Percentiles rank a stretch among this genome's conserved stretches.
Evolutionary conservation across 2,888 invertebrate species (phyloP).

Genomic region (Apamea monoglypha): DNA sequence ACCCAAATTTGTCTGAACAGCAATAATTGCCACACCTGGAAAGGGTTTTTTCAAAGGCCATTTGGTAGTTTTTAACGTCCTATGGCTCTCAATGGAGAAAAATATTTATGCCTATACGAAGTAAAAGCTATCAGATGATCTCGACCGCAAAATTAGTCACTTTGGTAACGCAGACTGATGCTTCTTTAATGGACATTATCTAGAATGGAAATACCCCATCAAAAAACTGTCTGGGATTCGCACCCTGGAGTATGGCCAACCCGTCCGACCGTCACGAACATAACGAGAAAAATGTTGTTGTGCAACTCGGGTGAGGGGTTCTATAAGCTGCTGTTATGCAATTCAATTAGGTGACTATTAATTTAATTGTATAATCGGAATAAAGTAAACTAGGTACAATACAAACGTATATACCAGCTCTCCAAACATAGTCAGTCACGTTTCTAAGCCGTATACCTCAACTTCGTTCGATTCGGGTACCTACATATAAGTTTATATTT

Average conservation of each 20-base stretch:
- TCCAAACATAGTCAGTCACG: constrained; percentile 45
- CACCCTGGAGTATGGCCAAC: constrained; percentile 26
- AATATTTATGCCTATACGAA: neutral
- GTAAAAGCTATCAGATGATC: neutral
- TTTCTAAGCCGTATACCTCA: constrained; percentile 39
- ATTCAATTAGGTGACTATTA: constrained; percentile 5
- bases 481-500: constrained; percentile 21
- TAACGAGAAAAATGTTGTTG: neutral
- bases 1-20: neutral
- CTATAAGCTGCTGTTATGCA: neutral
- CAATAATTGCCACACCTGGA: neutral
- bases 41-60: neutral
- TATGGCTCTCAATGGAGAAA: neutral
- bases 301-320: constrained; percentile 3
- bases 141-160: neutral
- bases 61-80: neutral
- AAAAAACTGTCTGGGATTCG: constrained; percentile 34
- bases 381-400: constrained; percentile 19
- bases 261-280: neutral
- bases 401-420: constrained; percentile 19
- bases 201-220: constrained; percentile 23
- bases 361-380: constrained; percentile 20
- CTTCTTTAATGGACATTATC: constrained; percentile 11
- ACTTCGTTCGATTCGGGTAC: constrained; percentile 11
- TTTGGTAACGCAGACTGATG: neutral